A percentile compares a stretch with the other conserved stretches of the same genome.
These are phyloP conservation scores for Reinhardtius hippoglossoides DNA, from an alignment of 2,113 vertebrate species.

Conservation along the genomic window DNA sequence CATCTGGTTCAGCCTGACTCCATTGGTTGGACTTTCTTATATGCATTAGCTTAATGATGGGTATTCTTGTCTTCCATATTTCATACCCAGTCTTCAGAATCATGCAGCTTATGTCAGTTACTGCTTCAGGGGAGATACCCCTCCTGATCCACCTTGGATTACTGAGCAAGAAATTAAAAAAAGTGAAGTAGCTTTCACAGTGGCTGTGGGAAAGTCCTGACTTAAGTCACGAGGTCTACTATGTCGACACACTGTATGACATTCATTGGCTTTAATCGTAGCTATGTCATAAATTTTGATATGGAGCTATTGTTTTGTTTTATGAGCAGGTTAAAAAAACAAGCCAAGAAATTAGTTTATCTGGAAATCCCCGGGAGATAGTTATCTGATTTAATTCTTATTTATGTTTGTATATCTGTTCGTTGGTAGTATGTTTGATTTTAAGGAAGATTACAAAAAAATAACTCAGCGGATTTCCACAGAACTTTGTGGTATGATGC, in stretches of 20 bases:
- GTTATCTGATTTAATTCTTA: background rate
- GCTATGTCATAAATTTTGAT: background rate
- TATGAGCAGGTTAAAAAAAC: background rate
- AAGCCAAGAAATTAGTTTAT: background rate
- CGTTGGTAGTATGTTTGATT: no score
- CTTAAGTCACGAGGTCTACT: slow-evolving; percentile 21
- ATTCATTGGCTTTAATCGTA: background rate
- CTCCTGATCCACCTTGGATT: slow-evolving; percentile 43
- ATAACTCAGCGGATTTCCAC: no score
- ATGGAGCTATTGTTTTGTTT: background rate
- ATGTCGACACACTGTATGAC: background rate
- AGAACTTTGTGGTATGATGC: no score
- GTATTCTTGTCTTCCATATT: slow-evolving; percentile 50
- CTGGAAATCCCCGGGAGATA: slow-evolving; percentile 44
- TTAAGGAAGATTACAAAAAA: no score
- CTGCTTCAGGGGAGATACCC: slow-evolving; percentile 32
- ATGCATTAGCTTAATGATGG: slow-evolving; percentile 34
- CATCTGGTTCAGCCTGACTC: slow-evolving; percentile 19
- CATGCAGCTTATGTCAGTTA: slow-evolving; percentile 14
- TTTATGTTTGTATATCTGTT: no score
- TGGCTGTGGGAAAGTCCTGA: slow-evolving; percentile 53
- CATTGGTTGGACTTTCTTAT: slow-evolving; percentile 18
- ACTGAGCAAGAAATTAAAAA: slow-evolving; percentile 43
- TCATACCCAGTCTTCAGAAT: slow-evolving; percentile 24
- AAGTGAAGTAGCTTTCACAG: slow-evolving; percentile 38